Base-by-base conservation (phyloP, 2,888 invertebrate species). In the Heliconius aoede region DNA sequence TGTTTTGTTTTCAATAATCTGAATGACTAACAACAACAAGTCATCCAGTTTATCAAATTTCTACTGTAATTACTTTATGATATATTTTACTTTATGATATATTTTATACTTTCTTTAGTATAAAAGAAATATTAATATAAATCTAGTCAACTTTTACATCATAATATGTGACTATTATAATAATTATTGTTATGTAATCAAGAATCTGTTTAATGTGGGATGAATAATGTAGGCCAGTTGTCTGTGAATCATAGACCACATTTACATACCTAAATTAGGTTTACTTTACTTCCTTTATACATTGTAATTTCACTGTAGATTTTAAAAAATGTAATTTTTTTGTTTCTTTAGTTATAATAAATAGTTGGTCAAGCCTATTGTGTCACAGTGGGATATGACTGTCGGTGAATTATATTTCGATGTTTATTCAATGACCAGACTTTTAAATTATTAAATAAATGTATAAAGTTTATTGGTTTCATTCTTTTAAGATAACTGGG, bases 221-320 rank as follows among this genome's bases (percentile, higher is more conserved):
- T 73, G 30, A 46, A 62, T 73, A 64, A 73, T 72, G 62, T 73
- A 73, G 73, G 64, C 46, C 46, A 64, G 15, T 73, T 28, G 46
- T 15, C 5, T 55, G 18, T 73, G 73, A 73, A 73, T 73, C 73
- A 73, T 73, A 61, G 26, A 24, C 40, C 26, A 60, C 28, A 28
- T 18, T 51, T 46, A 24, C 18, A 72, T 72, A 32, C 58, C 21
- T 36, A n/a, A 30, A 73, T n/a, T 46, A 51, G n/a, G 13, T 64
- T 36, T n/a, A 30, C 4, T 46, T 11, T 30, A 26, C 46, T 62
- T 62, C 62, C 62, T 62, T 8, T 71, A 30, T 68, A 32, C 46
- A 51, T 72, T 72, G 55, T 72, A 15, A 72, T 24, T 24, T 1
- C 3, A 21, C 58, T 21, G 2, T 71, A 46, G 18, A 15, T 65